A percentile compares a stretch with the other conserved stretches of the same genome.
phyloP scores from a whole-genome alignment of 2,113 vertebrate species.

The Phalacrocorax brasilianus region DNA sequence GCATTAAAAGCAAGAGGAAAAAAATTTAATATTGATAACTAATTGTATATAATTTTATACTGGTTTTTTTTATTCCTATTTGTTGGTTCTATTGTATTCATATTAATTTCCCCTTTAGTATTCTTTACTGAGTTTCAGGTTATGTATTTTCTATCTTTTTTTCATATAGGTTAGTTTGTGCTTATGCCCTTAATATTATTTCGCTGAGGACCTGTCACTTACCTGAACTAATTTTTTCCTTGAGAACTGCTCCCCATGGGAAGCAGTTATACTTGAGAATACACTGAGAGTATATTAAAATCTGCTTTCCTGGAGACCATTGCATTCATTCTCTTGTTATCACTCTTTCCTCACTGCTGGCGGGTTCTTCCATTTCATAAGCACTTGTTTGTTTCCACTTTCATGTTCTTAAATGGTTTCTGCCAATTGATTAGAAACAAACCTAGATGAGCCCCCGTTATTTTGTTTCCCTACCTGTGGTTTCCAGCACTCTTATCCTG shows the following conservation, averaged over 20 bases:
- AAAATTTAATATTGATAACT: background rate
- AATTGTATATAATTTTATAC: background rate
- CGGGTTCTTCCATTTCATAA: background rate
- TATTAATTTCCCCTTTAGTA: background rate
- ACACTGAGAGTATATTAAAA: background rate
- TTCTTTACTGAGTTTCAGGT: background rate
- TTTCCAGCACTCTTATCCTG: background rate
- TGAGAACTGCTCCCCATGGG: background rate
- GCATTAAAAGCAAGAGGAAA: background rate
- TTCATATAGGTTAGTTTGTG: background rate
- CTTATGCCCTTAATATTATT: background rate
- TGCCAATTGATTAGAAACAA: background rate
- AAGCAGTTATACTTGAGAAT: background rate
- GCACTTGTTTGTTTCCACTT: background rate
- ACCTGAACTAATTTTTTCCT: background rate
- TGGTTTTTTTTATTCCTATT: rapidly evolving
- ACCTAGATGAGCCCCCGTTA: background rate
- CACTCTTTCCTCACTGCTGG: background rate
- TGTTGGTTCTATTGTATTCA: background rate
- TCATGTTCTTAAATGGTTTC: background rate
- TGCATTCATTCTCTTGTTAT: background rate
- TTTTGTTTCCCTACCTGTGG: background rate
- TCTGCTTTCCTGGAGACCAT: background rate
- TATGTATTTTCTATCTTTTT: background rate
- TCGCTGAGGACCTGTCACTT: background rate